phyloP scores from a whole-genome alignment of 2,113 vertebrate genomes.

The Merops nubicus region DNA sequence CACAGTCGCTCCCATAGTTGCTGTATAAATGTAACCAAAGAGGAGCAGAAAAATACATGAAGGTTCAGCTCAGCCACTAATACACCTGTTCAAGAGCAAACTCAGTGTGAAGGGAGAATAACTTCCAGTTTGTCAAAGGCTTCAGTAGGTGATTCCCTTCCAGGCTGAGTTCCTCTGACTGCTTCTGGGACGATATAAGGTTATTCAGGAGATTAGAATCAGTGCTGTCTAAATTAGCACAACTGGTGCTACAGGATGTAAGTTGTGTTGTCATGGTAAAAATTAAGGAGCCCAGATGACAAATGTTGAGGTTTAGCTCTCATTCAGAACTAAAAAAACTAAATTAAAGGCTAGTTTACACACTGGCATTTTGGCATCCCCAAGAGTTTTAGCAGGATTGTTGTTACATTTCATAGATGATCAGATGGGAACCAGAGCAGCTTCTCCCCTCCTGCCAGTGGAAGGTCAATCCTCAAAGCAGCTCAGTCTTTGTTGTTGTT shows the following conservation, averaged over 20 bases:
- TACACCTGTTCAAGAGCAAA: not conserved
- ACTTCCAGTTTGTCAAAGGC: not conserved
- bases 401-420: not conserved
- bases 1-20: not conserved
- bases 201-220: not conserved
- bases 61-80: not conserved
- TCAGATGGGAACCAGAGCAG: conserved; percentile 4
- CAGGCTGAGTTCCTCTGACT: not conserved
- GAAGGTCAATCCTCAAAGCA: conserved; percentile 41
- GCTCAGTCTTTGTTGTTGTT: conserved; percentile 8
- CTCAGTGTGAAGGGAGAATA: not conserved
- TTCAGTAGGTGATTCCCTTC: not conserved
- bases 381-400: not conserved
- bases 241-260: not conserved
- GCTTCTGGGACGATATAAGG: not conserved
- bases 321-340: not conserved
- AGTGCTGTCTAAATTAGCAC: not conserved
- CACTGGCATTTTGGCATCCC: not conserved
- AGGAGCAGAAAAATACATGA: not conserved
- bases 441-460: not conserved
- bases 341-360: not conserved
- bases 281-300: not conserved
- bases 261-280: not conserved
- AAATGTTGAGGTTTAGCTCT: not conserved
- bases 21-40: not conserved